Evolutionary conservation across 2,797 vertebrate species (phyloP).

Genomic region (Lates japonicus): DNA sequence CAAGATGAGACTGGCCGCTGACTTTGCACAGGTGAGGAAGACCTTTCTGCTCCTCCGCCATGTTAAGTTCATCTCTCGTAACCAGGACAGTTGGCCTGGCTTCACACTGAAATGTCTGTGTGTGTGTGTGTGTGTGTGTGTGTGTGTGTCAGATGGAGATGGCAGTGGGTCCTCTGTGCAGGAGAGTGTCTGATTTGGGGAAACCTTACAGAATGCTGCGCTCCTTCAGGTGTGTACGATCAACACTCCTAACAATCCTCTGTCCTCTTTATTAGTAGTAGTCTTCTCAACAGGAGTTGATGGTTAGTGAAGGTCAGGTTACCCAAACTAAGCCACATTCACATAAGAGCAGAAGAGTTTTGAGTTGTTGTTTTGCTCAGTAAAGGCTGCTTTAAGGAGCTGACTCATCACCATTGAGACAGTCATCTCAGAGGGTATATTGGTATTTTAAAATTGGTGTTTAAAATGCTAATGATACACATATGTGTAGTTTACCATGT

Average conservation of each 20-base stretch:
- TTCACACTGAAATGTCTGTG: not conserved
- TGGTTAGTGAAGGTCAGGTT: not conserved
- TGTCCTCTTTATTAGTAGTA: not conserved
- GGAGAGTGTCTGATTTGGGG: conserved; percentile 94
- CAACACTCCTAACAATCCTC: no score
- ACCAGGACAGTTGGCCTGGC: not conserved
- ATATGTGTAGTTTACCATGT: not conserved
- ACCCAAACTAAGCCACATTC: not conserved
- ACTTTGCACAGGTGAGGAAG: conserved; percentile 94
- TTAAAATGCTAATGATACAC: not conserved
- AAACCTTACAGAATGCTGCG: conserved; percentile 94
- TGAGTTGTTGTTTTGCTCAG: no score
- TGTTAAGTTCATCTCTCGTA: no score
- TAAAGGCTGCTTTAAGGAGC: no score
- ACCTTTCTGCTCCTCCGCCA: no score
- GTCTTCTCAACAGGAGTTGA: not conserved
- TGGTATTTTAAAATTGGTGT: not conserved
- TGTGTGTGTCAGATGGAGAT: conserved; percentile 92
- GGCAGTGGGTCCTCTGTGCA: conserved; percentile 94
- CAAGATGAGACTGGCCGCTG: conserved; percentile 95
- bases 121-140: conserved; percentile 2
- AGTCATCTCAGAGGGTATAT: not conserved
- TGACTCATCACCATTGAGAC: not conserved
- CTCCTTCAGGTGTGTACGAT: conserved; percentile 91
- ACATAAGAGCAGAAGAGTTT: not conserved